These are phyloP conservation scores for Epistrophe eligans DNA, from an alignment of 2,888 invertebrate genomes.

Conservation along the genomic window DNA sequence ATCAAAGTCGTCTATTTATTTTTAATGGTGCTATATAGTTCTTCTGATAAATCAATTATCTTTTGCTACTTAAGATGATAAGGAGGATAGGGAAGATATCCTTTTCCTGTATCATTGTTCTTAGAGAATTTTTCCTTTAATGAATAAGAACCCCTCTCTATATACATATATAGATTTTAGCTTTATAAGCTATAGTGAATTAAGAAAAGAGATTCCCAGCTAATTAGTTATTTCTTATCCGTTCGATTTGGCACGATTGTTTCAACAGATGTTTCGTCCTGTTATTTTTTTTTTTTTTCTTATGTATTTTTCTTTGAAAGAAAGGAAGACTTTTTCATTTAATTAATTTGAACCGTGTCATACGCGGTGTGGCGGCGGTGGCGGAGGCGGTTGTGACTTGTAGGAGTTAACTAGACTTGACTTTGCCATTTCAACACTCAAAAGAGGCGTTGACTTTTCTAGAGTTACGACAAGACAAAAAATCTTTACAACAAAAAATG, in stretches of 20 bases:
- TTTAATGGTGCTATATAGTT: not conserved
- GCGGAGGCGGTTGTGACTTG: not conserved
- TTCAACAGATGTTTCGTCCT: conserved; percentile 71
- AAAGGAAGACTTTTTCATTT: conserved; percentile 47
- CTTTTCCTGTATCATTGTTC: conserved; percentile 13
- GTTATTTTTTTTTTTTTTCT: conserved; percentile 5
- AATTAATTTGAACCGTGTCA: conserved; percentile 69
- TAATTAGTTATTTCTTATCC: conserved; percentile 75
- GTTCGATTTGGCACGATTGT: conserved; percentile 73
- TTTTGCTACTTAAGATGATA: conserved; percentile 28
- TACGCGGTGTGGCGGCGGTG: not conserved
- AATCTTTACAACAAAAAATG: conserved; percentile 18
- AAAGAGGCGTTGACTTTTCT: conserved; percentile 1
- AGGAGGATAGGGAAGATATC: not conserved
- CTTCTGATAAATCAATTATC: conserved; percentile 44
- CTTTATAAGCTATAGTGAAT: conserved; percentile 40
- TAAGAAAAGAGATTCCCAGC: conserved; percentile 68
- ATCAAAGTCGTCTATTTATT: not conserved
- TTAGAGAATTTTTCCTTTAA: not conserved
- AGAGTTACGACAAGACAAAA: not conserved
- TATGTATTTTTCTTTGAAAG: not conserved
- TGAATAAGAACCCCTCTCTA: not conserved
- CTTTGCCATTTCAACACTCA: conserved; percentile 25
- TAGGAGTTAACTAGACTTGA: conserved; percentile 37
- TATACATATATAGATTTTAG: not conserved